Base-by-base conservation (phyloP, 2,113 vertebrate species). In the Heptranchias perlo region DNA sequence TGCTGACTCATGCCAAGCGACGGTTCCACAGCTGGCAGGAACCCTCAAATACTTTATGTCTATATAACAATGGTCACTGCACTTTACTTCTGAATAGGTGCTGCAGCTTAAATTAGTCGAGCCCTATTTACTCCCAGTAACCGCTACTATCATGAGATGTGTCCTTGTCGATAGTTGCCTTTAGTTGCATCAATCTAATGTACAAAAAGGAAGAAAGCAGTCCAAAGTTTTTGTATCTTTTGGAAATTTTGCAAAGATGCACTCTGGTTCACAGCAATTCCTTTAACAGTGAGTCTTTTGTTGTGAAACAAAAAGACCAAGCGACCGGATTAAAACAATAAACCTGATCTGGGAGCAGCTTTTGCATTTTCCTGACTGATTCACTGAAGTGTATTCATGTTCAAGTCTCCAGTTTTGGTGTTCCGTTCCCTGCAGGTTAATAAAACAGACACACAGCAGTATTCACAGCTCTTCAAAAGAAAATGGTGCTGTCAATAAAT, bases 341-440 rank as follows among this genome's bases (percentile, higher is more conserved):
- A 93, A 94, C n/a, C 21, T 94, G 54, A 94, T 94, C 91, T 65
- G 35, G 61, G 91, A 64, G 35, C 58, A 44, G 91, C 39, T 62
- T 39, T n/a, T 58, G 58, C 52, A 44, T 94, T 65, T 65, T 52
- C n/a, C 16, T 64, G 61, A 21, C 58, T 94, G 61, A 94, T 94
- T n/a, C 91, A 94, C 54, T 62, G 28, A 23, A 35, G 89, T 93
- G 54, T 93, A 93, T 62, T 62, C 54, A 62, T 64, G 16, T 21
- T 10, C 61, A 94, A n/a, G 91, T 44, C 91, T 94, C 13, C 18
- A 8, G 58, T 39, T 65, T 11, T 44, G 35, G 58, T 94, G 61
- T 94, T 94, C 91, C 91, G 61, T n/a, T 94, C 91, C 91, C 61
- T 94, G 61, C 91, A 94, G 91, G 35, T 92, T 58, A 62, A 94